Evolutionary conservation across 2,113 vertebrate species (phyloP), one percentile per base, ranked within the genome.

Genomic region (Alligator sinensis): DNA sequence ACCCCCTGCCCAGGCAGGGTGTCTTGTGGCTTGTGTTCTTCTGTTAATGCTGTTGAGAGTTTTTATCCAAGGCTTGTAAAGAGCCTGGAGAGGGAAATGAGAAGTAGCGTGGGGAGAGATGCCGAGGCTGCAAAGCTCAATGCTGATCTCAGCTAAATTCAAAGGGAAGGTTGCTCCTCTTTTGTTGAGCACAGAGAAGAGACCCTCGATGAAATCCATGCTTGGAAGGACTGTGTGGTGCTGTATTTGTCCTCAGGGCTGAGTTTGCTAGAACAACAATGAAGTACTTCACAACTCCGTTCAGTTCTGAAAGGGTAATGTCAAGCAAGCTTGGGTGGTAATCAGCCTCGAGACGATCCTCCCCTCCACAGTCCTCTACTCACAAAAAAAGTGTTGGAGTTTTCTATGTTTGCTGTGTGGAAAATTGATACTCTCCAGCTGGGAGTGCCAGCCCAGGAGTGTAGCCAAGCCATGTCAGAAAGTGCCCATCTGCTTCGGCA

Each of bases 181-280:
- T 76, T 30, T 14, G 30, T 30, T 86, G 77, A 68, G 76, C 34
- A 68, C 78, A 86, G 60, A 22, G 55, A 86, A 81, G 60, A 81
- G 38, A 74, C 38, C 47, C 34, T 74, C 70, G 25, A 38, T 47
- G 28, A 81, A 62, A 81, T 91, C 77, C 78, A 68, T 30, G 55
- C 77, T 86, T 61, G 77, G 89, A 80, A 86, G 64, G 17, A 80
- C 80, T 76, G 60, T 27, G 11, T 75, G 70, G 66, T 70, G 64
- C 34, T 17, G 22, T 91, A 91, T 81, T 77, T 82, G 81, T 86
- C 70, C 76, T 70, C 68, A 59, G 58, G 54, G 9, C 22, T 86
- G 54, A 30, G 64, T 54, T 81, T 81, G 89, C 80, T 85, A 85
- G 83, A 80, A 68, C 14, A 17, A 86, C 86, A 91, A 91, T 91